Conservation (phyloP, 2,113 vertebrate species). For the Cheilinus undulatus region DNA sequence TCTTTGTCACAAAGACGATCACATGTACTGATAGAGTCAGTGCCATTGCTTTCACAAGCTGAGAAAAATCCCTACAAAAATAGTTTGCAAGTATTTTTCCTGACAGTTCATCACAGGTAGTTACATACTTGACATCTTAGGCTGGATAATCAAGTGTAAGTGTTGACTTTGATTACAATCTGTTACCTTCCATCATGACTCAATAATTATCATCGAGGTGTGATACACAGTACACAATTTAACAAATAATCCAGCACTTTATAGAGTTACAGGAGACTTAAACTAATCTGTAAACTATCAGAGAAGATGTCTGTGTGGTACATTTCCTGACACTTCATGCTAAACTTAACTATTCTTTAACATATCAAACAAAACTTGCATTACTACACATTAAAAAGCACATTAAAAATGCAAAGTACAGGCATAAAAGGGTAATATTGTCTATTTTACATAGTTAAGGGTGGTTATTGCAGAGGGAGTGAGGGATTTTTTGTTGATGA, state of each 20-base stretch:
- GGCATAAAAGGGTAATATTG: too few relatives aligned
- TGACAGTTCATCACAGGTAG: slow-evolving; percentile 6
- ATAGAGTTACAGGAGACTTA: background rate
- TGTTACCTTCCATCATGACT: background rate
- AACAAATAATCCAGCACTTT: background rate
- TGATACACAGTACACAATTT: slow-evolving; percentile 12
- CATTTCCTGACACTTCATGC: too few relatives aligned
- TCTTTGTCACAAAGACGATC: background rate
- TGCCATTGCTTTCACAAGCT: too few relatives aligned
- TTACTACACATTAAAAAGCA: too few relatives aligned
- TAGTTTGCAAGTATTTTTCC: too few relatives aligned
- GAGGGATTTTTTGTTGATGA: too few relatives aligned
- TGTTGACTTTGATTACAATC: background rate
- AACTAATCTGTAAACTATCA: background rate
- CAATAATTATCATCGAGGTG: slow-evolving; percentile 10
- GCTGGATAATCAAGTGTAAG: slow-evolving; percentile 8
- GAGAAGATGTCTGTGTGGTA: background rate
- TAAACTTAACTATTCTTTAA: too few relatives aligned
- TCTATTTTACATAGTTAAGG: too few relatives aligned
- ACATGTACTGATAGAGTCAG: background rate
- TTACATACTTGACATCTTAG: background rate
- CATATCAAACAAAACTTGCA: too few relatives aligned
- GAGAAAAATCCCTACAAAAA: too few relatives aligned
- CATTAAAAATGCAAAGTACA: too few relatives aligned
- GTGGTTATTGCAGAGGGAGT: too few relatives aligned